These are phyloP conservation scores for Phalloptychus januarius DNA, from an alignment of 2,797 vertebrate genomes.

Conservation along the genomic window DNA sequence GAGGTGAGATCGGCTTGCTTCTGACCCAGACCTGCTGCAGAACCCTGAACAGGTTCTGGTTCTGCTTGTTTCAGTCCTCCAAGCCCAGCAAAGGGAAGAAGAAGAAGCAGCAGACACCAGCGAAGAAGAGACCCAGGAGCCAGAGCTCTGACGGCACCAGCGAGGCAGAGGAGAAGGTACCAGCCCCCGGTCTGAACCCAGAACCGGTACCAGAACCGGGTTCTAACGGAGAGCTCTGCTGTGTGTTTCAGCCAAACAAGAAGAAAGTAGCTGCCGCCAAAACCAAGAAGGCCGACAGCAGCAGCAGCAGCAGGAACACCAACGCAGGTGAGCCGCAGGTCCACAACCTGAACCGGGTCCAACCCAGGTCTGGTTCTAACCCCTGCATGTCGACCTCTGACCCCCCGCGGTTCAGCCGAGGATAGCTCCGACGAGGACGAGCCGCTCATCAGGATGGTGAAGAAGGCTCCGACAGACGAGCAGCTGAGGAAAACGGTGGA, in stretches of 20 bases:
- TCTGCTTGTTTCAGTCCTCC: slow-evolving; percentile 32
- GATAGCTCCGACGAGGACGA: slow-evolving; percentile 94
- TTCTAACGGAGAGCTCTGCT: neutral
- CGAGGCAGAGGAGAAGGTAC: slow-evolving; percentile 50
- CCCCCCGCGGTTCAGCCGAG: slow-evolving; percentile 53
- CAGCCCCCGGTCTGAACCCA: neutral
- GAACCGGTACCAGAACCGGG: neutral
- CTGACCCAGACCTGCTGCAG: neutral
- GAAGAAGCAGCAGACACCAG: slow-evolving; percentile 50
- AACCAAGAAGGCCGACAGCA: slow-evolving; percentile 96
- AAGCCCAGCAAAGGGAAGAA: slow-evolving; percentile 52
- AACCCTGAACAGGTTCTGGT: neutral
- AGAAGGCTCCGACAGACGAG: slow-evolving; percentile 89
- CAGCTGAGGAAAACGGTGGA: slow-evolving; percentile 89
- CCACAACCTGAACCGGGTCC: neutral
- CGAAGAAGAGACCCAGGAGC: slow-evolving; percentile 64
- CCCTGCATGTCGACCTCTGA: neutral
- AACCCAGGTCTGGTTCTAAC: no score
- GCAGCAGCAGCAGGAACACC: slow-evolving; percentile 87
- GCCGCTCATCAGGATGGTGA: slow-evolving; percentile 92
- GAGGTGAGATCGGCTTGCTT: neutral
- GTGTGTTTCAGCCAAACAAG: slow-evolving; percentile 84
- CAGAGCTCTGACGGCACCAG: slow-evolving; percentile 52
- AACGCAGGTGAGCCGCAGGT: slow-evolving; percentile 79
- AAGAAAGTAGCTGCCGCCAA: slow-evolving; percentile 82